A percentile compares a stretch with the other conserved stretches of the same genome.
Evolutionary conservation across 2,113 vertebrate genomes (phyloP).

Genomic region (Scatophagus argus): DNA sequence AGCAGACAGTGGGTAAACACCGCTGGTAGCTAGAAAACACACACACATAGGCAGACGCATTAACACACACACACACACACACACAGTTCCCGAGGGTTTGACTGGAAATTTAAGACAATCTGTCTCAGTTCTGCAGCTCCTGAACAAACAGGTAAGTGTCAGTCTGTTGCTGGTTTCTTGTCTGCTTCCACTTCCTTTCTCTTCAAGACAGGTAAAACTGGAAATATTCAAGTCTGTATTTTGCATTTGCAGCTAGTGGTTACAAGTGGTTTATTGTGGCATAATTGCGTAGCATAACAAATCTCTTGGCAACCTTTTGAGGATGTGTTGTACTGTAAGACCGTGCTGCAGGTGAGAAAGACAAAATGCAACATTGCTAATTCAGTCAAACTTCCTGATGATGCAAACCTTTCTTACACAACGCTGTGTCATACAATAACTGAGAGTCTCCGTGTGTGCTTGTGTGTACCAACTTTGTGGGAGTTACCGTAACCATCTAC

Average conservation of each 20-base stretch:
- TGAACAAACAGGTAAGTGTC: constrained; percentile 66
- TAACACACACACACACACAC: constrained; percentile 31
- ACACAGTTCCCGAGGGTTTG: constrained; percentile 34
- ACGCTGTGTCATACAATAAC: constrained; percentile 15
- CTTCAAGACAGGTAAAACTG: constrained; percentile 38
- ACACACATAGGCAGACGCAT: constrained; percentile 27
- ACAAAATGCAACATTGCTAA: constrained; percentile 15
- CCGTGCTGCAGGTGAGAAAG: neutral
- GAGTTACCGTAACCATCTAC: constrained; percentile 34
- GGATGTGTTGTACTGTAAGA: constrained; percentile 1
- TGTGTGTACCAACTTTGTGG: neutral
- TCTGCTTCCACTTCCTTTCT: constrained; percentile 21
- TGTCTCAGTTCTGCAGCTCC: constrained; percentile 4
- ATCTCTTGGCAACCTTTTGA: constrained; percentile 10
- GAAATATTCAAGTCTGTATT: constrained; percentile 25
- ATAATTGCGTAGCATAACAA: neutral
- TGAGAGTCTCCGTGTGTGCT: constrained; percentile 2
- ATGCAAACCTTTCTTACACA: constrained; percentile 39
- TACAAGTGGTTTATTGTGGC: neutral
- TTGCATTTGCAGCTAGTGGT: constrained; percentile 4
- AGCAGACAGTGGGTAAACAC: constrained; percentile 72
- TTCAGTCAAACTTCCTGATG: constrained; percentile 43
- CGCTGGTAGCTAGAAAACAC: constrained; percentile 44
- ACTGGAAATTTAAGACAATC: constrained; percentile 41
- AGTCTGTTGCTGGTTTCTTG: constrained; percentile 28